These are phyloP conservation scores for Tortricodes alternella DNA, from an alignment of 2,888 invertebrate species.

Conservation along the genomic window DNA sequence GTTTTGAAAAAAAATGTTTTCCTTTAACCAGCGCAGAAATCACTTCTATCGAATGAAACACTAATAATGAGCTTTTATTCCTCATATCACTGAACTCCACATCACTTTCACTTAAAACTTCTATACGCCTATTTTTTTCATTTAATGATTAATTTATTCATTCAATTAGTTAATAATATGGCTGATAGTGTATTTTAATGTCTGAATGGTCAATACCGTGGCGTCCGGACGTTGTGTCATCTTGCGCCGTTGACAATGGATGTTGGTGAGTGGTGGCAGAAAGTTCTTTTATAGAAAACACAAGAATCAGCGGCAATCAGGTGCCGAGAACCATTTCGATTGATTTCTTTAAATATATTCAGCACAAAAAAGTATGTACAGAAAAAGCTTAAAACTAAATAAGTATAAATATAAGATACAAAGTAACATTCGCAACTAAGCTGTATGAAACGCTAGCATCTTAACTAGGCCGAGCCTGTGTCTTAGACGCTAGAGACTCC, in stretches of 20 bases:
- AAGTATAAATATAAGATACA: too few species aligned
- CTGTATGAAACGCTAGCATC: too few species aligned
- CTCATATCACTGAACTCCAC: constrained; percentile 1
- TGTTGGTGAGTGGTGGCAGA: constrained; percentile 52
- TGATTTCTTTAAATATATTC: neutral
- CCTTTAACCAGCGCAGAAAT: neutral
- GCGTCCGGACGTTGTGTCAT: constrained; percentile 68
- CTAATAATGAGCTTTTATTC: neutral
- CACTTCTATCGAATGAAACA: neutral
- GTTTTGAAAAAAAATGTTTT: too few species aligned
- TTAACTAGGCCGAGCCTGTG: too few species aligned
- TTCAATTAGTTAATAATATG: too few species aligned
- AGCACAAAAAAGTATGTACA: too few species aligned
- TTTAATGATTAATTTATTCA: neutral
- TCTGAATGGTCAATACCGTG: constrained; percentile 54
- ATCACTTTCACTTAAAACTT: constrained; percentile 7
- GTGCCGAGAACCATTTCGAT: constrained; percentile 47
- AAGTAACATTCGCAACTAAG: too few species aligned
- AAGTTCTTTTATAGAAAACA: constrained; percentile 70
- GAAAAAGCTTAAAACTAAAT: too few species aligned
- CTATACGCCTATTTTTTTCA: neutral
- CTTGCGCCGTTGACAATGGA: constrained; percentile 61
- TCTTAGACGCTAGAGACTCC: too few species aligned
- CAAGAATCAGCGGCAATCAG: constrained; percentile 50
- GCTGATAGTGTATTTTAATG: neutral